Conservation (phyloP, 1,140 invertebrate genomes). For the Drosophila varians region DNA sequence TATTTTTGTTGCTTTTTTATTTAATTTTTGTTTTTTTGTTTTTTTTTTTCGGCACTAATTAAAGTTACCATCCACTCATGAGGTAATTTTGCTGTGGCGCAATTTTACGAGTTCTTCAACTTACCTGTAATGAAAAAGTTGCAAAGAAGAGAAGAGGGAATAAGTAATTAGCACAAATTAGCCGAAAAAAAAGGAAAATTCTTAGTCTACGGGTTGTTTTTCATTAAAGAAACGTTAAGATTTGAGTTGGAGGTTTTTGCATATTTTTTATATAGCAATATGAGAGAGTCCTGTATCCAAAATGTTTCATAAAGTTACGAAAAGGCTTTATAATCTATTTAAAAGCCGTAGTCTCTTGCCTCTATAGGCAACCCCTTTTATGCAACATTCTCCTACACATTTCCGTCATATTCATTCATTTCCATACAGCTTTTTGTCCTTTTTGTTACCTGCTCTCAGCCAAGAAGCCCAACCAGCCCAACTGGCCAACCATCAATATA, state of each 20-base stretch:
- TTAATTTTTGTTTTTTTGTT: conserved; percentile 36
- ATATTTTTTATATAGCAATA: too few relatives aligned
- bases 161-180: conserved; percentile 77
- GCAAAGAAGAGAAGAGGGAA: conserved; percentile 42
- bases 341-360: too few relatives aligned
- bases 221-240: background rate
- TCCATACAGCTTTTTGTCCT: conserved; percentile 17
- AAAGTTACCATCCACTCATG: conserved; percentile 55
- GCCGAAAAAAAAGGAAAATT: conserved; percentile 25
- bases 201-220: conserved; percentile 26
- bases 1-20: background rate
- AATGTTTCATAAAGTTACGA: background rate
- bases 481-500: conserved; percentile 43
- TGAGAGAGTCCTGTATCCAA: too few relatives aligned
- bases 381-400: background rate
- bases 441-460: conserved; percentile 34
- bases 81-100: conserved; percentile 44
- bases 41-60: conserved; percentile 67
- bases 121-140: conserved; percentile 74
- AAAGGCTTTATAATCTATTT: background rate
- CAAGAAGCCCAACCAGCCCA: conserved; percentile 6
- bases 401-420: conserved; percentile 8
- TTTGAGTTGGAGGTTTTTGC: too few relatives aligned
- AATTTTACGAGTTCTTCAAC: conserved; percentile 63
- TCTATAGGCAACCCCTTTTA: background rate